Conservation (phyloP, 1,140 invertebrate species). For the Drosophila sulfurigaster region DNA sequence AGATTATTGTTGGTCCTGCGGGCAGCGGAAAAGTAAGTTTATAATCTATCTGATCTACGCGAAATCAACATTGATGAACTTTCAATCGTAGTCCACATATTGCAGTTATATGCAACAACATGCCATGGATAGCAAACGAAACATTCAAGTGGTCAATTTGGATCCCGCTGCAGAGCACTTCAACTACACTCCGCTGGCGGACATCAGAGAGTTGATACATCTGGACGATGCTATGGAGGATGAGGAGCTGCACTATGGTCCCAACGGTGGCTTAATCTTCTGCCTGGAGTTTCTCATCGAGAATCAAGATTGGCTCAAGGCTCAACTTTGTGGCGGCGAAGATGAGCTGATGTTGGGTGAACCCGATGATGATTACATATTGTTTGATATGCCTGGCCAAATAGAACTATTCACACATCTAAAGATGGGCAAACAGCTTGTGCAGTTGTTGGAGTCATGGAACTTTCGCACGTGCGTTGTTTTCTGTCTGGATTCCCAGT, state of each 20-base stretch:
- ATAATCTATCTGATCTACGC: background rate
- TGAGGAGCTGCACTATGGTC: constrained; percentile 96
- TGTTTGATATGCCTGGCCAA: constrained; percentile 99
- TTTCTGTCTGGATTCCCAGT: constrained; percentile 98
- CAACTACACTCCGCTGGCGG: constrained; percentile 94
- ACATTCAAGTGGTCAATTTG: constrained; percentile 96
- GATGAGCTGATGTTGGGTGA: constrained; percentile 84
- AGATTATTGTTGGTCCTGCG: constrained; percentile 97
- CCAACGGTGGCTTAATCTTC: constrained; percentile 98
- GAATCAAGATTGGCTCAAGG: constrained; percentile 96
- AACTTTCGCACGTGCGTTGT: constrained; percentile 96
- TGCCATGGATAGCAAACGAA: constrained; percentile 90
- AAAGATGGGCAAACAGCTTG: constrained; percentile 93
- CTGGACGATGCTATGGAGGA: constrained; percentile 99
- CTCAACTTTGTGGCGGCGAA: constrained; percentile 88
- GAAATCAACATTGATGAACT: background rate
- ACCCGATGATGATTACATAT: constrained; percentile 95
- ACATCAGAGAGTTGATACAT: constrained; percentile 97
- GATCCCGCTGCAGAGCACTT: constrained; percentile 99
- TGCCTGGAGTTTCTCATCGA: constrained; percentile 98
- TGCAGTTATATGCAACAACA: constrained; percentile 95
- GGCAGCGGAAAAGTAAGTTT: constrained; percentile 95
- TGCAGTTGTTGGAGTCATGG: constrained; percentile 93
- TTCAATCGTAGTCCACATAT: constrained; percentile 93
- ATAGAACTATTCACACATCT: constrained; percentile 99